Evolutionary conservation across 2,888 invertebrate species (phyloP), one percentile per base, ranked within the genome.

Genomic region (Bombylius major): DNA sequence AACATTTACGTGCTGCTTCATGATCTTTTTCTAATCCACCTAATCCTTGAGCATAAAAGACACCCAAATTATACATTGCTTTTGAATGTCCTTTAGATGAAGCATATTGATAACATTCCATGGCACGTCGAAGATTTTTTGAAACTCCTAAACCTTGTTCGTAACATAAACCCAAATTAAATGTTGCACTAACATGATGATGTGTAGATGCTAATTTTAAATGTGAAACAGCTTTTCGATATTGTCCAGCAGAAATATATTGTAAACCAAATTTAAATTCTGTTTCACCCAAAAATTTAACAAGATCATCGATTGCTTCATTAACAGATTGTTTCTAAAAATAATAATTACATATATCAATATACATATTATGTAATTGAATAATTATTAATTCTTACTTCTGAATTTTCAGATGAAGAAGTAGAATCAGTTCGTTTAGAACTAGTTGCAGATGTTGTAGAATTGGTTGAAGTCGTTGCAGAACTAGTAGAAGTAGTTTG

Each of bases 11-110:
- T 3, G 83, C 83, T 23, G 70, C 77, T n/a, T 70, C 67, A 7
- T 69, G 65, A 65, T 82, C 77, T 13, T 73, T 67, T 7, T 72
- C 62, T 3, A 83, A 70, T 1, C 82, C 83, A 13, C 82, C 84
- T 59, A 78, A 72, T 1, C 84, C 84, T 65, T 82, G 82, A 4
- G 82, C 80, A 67, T 83, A 79, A 65, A 82, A 82, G 51, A 86
- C 77, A 4, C 83, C 85, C 53, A 87, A 76, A 67, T 86, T 87
- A 67, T 83, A 86, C 64, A 82, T 76, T 0, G 86, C 84, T 59
- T 79, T 78, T 4, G 82, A 76, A 65, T 86, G 85, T 44, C 83
- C 82, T 53, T 77, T 69, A 11, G 79, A 75, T 23, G 83, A 82
- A 47, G 86, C 86, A 56, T 77, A 72, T 59, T 76, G 74, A 66